Evolutionary conservation across 2,113 vertebrate genomes (phyloP).

Genomic region (Chloropsis cyanopogon): DNA sequence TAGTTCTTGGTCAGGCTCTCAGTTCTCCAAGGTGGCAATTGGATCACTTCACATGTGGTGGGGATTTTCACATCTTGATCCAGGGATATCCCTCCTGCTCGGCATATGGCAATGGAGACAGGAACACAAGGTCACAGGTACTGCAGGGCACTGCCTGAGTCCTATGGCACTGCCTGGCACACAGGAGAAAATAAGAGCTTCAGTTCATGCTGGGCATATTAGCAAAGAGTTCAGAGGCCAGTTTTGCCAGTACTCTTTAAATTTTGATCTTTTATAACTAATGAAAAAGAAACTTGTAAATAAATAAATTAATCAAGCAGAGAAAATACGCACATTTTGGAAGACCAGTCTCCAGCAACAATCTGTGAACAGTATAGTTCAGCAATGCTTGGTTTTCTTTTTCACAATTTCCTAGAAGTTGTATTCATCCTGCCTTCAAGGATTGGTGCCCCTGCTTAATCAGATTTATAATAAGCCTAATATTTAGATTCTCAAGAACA

Average conservation of each 20-base stretch:
- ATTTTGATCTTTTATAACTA: neutral
- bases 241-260: neutral
- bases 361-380: neutral
- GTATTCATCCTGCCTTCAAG: neutral
- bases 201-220: neutral
- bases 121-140: fast-evolving
- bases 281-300: neutral
- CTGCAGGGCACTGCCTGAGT: fast-evolving
- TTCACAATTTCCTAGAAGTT: neutral
- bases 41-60: neutral
- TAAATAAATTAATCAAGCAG: neutral
- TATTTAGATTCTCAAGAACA: slow-evolving; percentile 38
- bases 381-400: neutral
- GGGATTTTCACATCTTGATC: neutral
- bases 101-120: neutral
- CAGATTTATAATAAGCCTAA: slow-evolving; percentile 6
- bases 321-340: neutral
- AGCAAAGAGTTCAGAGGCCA: neutral
- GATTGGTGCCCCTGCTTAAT: neutral
- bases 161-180: neutral
- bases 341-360: neutral
- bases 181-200: neutral
- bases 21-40: neutral
- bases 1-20: neutral
- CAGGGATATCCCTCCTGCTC: neutral